phyloP scores from a whole-genome alignment of 2,113 vertebrate genomes.

The Albula goreensis region DNA sequence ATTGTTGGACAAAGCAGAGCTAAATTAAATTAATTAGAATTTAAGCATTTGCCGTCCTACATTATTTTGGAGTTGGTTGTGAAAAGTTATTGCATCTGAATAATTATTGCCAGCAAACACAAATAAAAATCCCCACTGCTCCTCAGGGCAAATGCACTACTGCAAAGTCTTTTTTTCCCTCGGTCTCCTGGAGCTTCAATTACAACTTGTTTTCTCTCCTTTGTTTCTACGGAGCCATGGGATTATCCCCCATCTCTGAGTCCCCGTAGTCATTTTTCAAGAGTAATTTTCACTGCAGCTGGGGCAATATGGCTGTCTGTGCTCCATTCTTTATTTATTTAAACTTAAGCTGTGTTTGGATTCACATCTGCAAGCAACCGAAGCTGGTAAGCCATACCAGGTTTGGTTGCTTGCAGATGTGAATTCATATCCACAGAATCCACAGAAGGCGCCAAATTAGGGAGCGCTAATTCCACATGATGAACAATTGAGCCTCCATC shows the following conservation, averaged over 20 bases:
- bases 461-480: no score
- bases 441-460: no score
- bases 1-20: not conserved
- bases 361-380: conserved; percentile 12
- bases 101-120: conserved; percentile 2
- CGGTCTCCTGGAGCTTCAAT: not conserved
- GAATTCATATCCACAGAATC: not conserved
- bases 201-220: conserved; percentile 10
- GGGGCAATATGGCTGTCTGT: not conserved
- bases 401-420: not conserved
- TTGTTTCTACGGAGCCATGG: conserved; percentile 10
- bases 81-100: conserved; percentile 5
- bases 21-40: conserved; percentile 7
- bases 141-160: not conserved
- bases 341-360: not conserved
- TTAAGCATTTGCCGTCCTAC: not conserved
- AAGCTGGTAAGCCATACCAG: not conserved
- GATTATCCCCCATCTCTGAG: conserved; percentile 11
- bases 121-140: conserved; percentile 2
- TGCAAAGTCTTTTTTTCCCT: not conserved
- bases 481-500: no score
- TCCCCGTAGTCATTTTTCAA: conserved; percentile 30
- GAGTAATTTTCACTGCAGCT: conserved; percentile 16
- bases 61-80: not conserved
- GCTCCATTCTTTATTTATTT: conserved; percentile 4